A percentile compares a stretch with the other conserved stretches of the same genome.
These are phyloP conservation scores for Ceratitis capitata DNA, from an alignment of 1,140 invertebrate genomes.

Conservation along the genomic window DNA sequence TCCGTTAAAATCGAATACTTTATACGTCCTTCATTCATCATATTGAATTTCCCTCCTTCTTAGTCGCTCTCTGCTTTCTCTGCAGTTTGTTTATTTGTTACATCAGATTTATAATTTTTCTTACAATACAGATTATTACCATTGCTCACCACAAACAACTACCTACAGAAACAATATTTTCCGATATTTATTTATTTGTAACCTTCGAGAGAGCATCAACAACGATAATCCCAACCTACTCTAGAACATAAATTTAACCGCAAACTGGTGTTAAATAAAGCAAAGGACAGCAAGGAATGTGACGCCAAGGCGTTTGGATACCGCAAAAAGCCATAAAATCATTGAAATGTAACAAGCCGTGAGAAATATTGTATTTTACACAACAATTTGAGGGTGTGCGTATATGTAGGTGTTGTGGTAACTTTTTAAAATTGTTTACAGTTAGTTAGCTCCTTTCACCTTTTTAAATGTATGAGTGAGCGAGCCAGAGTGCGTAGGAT, in stretches of 20 bases:
- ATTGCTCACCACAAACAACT: not conserved
- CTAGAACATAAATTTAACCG: conserved; percentile 9
- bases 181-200: conserved; percentile 21
- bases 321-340: conserved; percentile 7
- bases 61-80: too few relatives aligned
- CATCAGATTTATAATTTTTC: not conserved
- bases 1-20: too few relatives aligned
- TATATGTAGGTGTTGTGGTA: not conserved
- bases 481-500: not conserved
- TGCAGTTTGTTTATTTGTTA: conserved; percentile 4
- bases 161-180: not conserved
- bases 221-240: too few relatives aligned
- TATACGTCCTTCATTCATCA: too few relatives aligned
- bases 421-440: not conserved
- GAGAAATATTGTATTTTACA: not conserved
- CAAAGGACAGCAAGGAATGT: not conserved
- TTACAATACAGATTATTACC: conserved; percentile 1
- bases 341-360: not conserved
- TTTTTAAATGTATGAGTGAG: not conserved
- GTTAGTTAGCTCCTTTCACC: not conserved
- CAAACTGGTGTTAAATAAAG: conserved; percentile 8
- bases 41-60: too few relatives aligned
- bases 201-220: not conserved
- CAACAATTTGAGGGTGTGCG: not conserved
- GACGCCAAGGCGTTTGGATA: not conserved